Percentiles rank a stretch among this genome's conserved stretches.
phyloP scores from a whole-genome alignment of 2,797 vertebrate species.

The Champsocephalus gunnari region DNA sequence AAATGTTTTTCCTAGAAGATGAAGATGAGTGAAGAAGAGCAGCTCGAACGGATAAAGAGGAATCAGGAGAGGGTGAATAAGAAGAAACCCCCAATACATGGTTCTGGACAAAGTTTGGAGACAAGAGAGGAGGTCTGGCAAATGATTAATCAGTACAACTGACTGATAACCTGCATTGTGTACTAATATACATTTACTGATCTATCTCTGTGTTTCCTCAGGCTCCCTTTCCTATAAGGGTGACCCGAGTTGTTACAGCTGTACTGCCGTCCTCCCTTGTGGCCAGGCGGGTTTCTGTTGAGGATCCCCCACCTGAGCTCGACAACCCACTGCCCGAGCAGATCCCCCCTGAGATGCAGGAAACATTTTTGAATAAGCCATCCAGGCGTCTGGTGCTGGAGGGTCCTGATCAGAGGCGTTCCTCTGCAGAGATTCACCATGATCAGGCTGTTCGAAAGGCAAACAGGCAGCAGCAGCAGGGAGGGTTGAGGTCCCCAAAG shows the following conservation, averaged over 20 bases:
- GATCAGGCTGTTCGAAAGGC: slow-evolving; percentile 39
- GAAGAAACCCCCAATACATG: slow-evolving; percentile 63
- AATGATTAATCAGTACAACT: neutral
- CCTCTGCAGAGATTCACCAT: slow-evolving; percentile 36
- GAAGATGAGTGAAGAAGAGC: slow-evolving; percentile 80
- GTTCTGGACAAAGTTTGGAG: slow-evolving; percentile 59
- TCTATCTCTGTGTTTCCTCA: slow-evolving; percentile 27
- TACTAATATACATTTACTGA: neutral
- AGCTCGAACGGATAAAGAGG: slow-evolving; percentile 77
- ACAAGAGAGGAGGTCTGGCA: slow-evolving; percentile 71
- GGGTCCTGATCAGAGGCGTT: slow-evolving; percentile 36
- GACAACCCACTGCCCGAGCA: slow-evolving; percentile 73
- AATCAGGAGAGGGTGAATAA: slow-evolving; percentile 74
- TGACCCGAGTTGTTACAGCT: slow-evolving; percentile 82
- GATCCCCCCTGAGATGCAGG: slow-evolving; percentile 63
- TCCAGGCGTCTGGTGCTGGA: slow-evolving; percentile 46
- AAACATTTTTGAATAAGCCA: slow-evolving; percentile 54
- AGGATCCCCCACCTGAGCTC: slow-evolving; percentile 81
- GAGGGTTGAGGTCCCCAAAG: slow-evolving; percentile 36
- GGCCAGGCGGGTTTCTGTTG: slow-evolving; percentile 83
- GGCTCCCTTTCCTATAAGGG: slow-evolving; percentile 78
- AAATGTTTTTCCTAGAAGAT: slow-evolving; percentile 60
- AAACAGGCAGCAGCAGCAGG: slow-evolving; percentile 53
- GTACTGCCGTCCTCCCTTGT: slow-evolving; percentile 81
- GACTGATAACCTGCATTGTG: slow-evolving; percentile 6